These are phyloP conservation scores for Lates japonicus DNA, from an alignment of 2,797 vertebrate species.

Conservation along the genomic window DNA sequence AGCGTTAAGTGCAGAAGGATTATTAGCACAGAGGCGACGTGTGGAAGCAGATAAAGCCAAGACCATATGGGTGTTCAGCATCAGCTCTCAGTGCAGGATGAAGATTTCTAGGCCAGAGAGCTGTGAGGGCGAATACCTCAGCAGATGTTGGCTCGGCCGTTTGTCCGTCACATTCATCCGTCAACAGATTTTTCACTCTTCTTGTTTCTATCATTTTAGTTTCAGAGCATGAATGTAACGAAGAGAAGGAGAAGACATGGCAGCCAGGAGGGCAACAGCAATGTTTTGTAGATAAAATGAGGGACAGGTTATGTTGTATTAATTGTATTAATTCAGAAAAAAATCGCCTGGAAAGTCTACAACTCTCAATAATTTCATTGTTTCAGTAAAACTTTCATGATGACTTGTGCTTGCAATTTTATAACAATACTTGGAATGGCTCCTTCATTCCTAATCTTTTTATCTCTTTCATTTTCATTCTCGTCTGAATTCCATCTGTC, in stretches of 20 bases:
- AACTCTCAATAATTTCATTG: slow-evolving; percentile 9
- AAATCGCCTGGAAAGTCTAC: slow-evolving; percentile 1
- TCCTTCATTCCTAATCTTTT: slow-evolving; percentile 37
- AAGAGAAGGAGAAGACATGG: background rate
- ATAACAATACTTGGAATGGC: slow-evolving; percentile 25
- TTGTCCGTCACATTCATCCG: background rate
- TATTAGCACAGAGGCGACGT: slow-evolving; percentile 51
- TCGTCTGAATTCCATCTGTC: slow-evolving; percentile 57
- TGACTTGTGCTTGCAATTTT: background rate
- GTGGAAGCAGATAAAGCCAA: slow-evolving; percentile 42
- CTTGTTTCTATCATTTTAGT: background rate
- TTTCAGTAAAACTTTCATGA: slow-evolving; percentile 29
- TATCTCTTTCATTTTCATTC: slow-evolving; percentile 37
- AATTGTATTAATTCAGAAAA: background rate
- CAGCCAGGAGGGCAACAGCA: background rate
- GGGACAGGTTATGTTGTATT: background rate
- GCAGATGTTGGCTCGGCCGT: slow-evolving; percentile 19
- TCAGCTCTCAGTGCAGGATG: slow-evolving; percentile 3
- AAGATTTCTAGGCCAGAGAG: slow-evolving; percentile 28
- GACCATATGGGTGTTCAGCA: slow-evolving; percentile 40
- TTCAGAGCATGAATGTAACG: background rate
- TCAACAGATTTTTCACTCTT: background rate
- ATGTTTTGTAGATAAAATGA: background rate
- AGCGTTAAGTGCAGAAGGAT: slow-evolving; percentile 58
- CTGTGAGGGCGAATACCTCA: background rate